Evolutionary conservation across 2,888 invertebrate species (phyloP), one percentile per base, ranked within the genome.

Genomic region (Altica lythri): DNA sequence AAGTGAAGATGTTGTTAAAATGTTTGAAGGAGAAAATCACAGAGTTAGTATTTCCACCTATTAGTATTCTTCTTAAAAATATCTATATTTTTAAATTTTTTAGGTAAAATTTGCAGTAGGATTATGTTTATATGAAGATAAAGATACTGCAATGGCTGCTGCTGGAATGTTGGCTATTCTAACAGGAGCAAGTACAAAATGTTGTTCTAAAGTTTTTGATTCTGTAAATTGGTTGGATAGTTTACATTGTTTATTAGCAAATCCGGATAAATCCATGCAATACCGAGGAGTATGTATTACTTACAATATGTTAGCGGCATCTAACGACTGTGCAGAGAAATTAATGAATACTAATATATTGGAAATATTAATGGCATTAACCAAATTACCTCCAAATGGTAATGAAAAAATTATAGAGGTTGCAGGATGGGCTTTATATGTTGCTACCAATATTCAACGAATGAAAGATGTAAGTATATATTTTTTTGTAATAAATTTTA

Each of bases 401-500:
- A 78, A 80, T 42, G 77, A 74, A 53, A 79, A 81, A 49, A 81
- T 87, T 2, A 81, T 83, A 48, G 82, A 86, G 58, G 76, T 84
- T 57, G 88, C 91, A 1, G 79, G 81, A 43, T 82, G 85, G 60
- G 89, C 91, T 57, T 79, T 95, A 46, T 78, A 83, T 75, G 94
- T 94, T 76, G 91, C 93, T 30, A 89, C 91, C 18, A 94, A 92
- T 66, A 92, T 95, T 70, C 90, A 93, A 75, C 91, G 90, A 82
- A 94, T 95, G 47, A 94, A 94, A 83, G 92, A 94, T 79, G 93
- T 93, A 80, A 84, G 90, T 84, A 27, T 10, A 4, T 14, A 16
- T 35, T n/a, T n/a, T n/a, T n/a, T n/a, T n/a, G n/a, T n/a, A n/a
- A n/a, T n/a, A n/a, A n/a, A n/a, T n/a, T n/a, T n/a, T n/a, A n/a